phyloP scores from a whole-genome alignment of 1,140 invertebrate species.

The Mesaphorura yosii region DNA sequence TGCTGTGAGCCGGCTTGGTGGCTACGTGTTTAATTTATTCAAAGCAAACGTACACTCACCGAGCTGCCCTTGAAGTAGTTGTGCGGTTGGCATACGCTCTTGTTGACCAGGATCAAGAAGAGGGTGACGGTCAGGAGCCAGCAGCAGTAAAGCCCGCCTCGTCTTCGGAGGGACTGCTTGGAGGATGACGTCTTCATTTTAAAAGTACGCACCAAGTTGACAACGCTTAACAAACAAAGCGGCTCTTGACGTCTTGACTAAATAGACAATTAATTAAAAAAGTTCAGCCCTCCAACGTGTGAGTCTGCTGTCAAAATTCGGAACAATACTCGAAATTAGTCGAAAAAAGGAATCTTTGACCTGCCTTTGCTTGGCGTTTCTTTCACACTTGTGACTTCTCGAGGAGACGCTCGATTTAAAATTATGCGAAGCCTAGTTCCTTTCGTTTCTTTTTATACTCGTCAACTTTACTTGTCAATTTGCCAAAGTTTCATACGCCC shows the following conservation, averaged over 20 bases:
- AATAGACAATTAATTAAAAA: no score
- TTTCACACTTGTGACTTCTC: no score
- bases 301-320: no score
- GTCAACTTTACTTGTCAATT: no score
- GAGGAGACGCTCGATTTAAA: no score
- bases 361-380: no score
- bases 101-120: not conserved
- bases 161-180: not conserved
- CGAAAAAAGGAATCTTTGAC: no score
- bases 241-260: not conserved
- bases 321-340: no score
- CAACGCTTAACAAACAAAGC: not conserved
- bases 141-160: not conserved
- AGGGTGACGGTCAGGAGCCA: not conserved
- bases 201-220: not conserved
- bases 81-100: not conserved
- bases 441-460: no score
- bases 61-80: conserved; percentile 8
- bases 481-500: no score
- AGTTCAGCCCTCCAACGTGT: no score
- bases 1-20: not conserved
- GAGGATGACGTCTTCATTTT: not conserved
- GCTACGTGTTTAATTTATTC: not conserved
- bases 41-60: not conserved
- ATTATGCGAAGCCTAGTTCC: no score